phyloP scores from a whole-genome alignment of 2,888 invertebrate genomes.

The Cataglyphis rosenhaueri region DNA sequence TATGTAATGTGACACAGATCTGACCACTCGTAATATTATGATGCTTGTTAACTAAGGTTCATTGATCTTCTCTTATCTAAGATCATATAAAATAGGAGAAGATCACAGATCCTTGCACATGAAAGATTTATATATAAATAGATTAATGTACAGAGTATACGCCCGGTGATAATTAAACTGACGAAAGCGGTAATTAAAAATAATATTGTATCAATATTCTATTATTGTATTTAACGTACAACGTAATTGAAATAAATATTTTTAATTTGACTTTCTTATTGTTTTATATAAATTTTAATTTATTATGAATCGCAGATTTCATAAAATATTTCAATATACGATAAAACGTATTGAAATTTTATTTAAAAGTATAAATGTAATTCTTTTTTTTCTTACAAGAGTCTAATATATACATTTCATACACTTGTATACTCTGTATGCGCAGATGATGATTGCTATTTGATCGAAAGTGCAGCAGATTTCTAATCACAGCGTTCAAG shows the following conservation, averaged over 20 bases:
- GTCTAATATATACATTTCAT: background rate
- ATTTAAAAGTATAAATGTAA: background rate
- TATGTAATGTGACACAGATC: constrained; percentile 71
- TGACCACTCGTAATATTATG: constrained; percentile 79
- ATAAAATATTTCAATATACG: background rate
- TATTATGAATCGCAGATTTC: background rate
- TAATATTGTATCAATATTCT: constrained; percentile 84
- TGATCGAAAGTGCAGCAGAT: constrained; percentile 12
- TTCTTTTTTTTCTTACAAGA: constrained; percentile 1
- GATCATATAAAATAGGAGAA: constrained; percentile 62
- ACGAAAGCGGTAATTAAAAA: constrained; percentile 59
- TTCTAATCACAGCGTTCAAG: constrained; percentile 27
- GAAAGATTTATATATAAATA: constrained; percentile 84
- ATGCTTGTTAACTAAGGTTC: constrained; percentile 81
- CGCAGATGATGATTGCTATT: background rate
- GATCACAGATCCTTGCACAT: constrained; percentile 75
- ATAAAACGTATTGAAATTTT: background rate
- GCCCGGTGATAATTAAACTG: constrained; percentile 78
- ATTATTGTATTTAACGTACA: constrained; percentile 83
- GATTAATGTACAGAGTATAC: constrained; percentile 82
- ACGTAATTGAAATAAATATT: constrained; percentile 83
- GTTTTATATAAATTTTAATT: constrained; percentile 55
- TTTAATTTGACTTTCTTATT: constrained; percentile 78
- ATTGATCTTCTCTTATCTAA: constrained; percentile 74
- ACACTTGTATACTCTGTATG: constrained; percentile 24